Evolutionary conservation across 1,140 invertebrate species (phyloP).

Genomic region (Lanistes nyassanus): DNA sequence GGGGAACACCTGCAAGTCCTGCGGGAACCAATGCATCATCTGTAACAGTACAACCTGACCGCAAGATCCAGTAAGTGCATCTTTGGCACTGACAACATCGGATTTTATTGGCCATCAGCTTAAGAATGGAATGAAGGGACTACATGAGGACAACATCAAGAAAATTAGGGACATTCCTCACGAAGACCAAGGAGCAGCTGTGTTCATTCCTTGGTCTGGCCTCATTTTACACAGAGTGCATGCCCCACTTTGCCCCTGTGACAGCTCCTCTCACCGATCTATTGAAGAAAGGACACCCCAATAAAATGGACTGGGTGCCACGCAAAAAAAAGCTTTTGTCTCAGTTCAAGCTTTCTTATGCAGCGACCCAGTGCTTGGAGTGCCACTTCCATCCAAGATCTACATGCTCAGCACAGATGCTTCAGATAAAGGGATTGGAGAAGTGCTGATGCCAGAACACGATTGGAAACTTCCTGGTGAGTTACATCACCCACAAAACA

Average conservation of each 20-base stretch:
- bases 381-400: conserved; percentile 57
- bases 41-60: not conserved
- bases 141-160: conserved; percentile 9
- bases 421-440: conserved; percentile 38
- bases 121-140: not conserved
- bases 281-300: conserved; percentile 39
- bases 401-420: conserved; percentile 44
- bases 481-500: no score
- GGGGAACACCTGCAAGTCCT: not conserved
- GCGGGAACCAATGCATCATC: not conserved
- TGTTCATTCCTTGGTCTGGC: conserved; percentile 35
- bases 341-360: conserved; percentile 34
- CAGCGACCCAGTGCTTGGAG: conserved; percentile 44
- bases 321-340: conserved; percentile 39
- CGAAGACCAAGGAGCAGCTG: conserved; percentile 59
- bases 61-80: conserved; percentile 9
- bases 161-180: not conserved
- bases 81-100: not conserved
- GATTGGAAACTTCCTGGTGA: conserved; percentile 28
- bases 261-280: conserved; percentile 54
- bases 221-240: conserved; percentile 57
- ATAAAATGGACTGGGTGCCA: conserved; percentile 31
- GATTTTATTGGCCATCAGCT: conserved; percentile 12
- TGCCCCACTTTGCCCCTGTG: conserved; percentile 58
- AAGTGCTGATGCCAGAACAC: conserved; percentile 42